Base-by-base conservation (phyloP, 2,113 vertebrate genomes). In the Istiophorus platypterus region DNA sequence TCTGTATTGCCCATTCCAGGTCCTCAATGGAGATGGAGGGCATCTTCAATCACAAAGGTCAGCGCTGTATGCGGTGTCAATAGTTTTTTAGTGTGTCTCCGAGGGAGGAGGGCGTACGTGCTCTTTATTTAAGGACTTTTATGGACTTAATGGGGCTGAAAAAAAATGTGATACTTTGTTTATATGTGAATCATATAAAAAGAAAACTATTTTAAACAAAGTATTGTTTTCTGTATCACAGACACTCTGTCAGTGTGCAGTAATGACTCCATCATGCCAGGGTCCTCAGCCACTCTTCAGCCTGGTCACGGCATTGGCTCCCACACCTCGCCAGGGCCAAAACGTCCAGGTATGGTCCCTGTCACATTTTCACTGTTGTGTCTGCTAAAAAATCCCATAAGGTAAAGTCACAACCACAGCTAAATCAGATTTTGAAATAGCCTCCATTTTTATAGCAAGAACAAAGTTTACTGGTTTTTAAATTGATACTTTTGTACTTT, bases 21-120 rank as follows among this genome's bases (percentile, higher is more conserved):
- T 99, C 98, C 9, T 99, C 97, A 79, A 99, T 99, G 98, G 98
- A 99, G 89, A 99, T 99, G 98, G 98, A 99, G 88, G 98, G 98
- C 67, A 98, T 99, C 91, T 99, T 97, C 87, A 99, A 99, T 94
- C 98, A 99, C 94, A 99, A 99, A 97, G 98, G 98, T 72, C 54
- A 58, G 70, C 99, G 94, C 15, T 27, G 24, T 27, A 0, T 92
- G 18, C 52, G 10, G 18, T 6, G 13, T 26, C 20, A 41, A 7
- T 26, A 7, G 42, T 2, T n/a, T n/a, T n/a, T n/a, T n/a, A n/a
- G 42, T 18, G 54, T 47, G 29, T 45, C 24, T 26, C 42, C 39
- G 14, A 49, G 22, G 34, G 22, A 45, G 26, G 26, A 56, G 15
- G n/a, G 20, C 1, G 45, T 34, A 11, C 0, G 0, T 49, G 27